Conservation (phyloP, 1,140 invertebrate genomes). For the Neodiprion virginianus region DNA sequence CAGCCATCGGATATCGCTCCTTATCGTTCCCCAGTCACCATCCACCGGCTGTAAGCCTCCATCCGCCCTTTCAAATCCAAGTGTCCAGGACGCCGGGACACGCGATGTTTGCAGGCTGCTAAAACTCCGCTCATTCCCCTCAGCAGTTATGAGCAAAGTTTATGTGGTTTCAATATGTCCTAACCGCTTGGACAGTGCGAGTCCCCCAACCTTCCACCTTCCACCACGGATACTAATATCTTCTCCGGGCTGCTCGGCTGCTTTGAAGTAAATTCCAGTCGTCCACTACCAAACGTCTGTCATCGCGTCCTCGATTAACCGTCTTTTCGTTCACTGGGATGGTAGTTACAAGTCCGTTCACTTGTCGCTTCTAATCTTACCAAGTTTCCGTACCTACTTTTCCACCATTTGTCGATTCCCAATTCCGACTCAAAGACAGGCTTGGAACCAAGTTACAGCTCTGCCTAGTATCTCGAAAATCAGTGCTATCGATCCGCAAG, state of each 20-base stretch:
- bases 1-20: not conserved
- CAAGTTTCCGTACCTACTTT: too few relatives aligned
- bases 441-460: too few relatives aligned
- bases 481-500: too few relatives aligned
- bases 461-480: too few relatives aligned
- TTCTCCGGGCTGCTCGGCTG: slow-evolving; percentile 31
- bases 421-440: too few relatives aligned
- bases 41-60: not conserved
- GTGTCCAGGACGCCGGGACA: slow-evolving; percentile 25
- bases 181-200: slow-evolving; percentile 47
- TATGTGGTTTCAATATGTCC: slow-evolving; percentile 52
- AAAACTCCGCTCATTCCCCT: slow-evolving; percentile 26
- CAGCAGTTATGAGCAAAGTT: slow-evolving; percentile 49
- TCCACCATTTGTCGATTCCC: too few relatives aligned
- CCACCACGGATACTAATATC: slow-evolving; percentile 45
- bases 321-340: too few relatives aligned
- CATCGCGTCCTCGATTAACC: too few relatives aligned
- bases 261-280: slow-evolving; percentile 46
- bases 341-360: too few relatives aligned
- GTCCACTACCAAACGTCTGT: not conserved
- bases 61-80: slow-evolving; percentile 1
- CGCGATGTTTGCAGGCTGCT: slow-evolving; percentile 35
- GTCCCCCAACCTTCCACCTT: not conserved
- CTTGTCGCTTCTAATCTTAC: too few relatives aligned
- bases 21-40: slow-evolving; percentile 3